Evolutionary conservation across 2,113 vertebrate species (phyloP), one percentile per base, ranked within the genome.

Genomic region (Opisthocomus hoazin): DNA sequence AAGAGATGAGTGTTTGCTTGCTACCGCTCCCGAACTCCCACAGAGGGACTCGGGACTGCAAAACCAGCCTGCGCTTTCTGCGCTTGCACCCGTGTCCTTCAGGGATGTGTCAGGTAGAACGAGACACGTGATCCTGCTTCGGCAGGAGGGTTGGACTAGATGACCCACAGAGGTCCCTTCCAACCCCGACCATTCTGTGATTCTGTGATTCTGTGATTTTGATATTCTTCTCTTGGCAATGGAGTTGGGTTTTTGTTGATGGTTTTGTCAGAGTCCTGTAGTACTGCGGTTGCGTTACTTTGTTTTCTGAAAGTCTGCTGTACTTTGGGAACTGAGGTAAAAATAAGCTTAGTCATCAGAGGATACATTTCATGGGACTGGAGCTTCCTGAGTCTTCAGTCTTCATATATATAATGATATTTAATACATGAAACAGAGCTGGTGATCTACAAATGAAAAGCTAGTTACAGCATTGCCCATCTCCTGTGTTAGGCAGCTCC

Each of bases 261-360:
- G 13, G 29, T 90, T 91, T 65, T 74, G 41, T 71, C 74, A 73
- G 76, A 37, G 53, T 21, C 57, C 61, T 83, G 22, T 57, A 32
- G 37, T 41, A 37, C 46, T 84, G 46, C 82, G 37, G 43, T 58
- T 75, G 16, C 10, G 4, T 87, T 84, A 36, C 53, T 89, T 70
- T 66, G 50, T 88, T 92, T 92, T 78, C 29, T 58, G 64, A 66
- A 79, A 79, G 41, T 46, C n/a, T 63, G 65, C 79, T 84, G 23
- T 83, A 17, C 63, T 77, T 82, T 4, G 14, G 34, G 54, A 58
- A 12, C 54, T 54, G 41, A 61, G 26, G 30, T 89, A 51, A 92
- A 90, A 64, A 69, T 57, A 61, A 83, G 21, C 15, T 83, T n/a
- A 29, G 36, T 48, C 26, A 27, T 69, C 54, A 88, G 70, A 80